Base-by-base conservation (phyloP, 2,888 invertebrate species). In the Lathronympha strigana region DNA sequence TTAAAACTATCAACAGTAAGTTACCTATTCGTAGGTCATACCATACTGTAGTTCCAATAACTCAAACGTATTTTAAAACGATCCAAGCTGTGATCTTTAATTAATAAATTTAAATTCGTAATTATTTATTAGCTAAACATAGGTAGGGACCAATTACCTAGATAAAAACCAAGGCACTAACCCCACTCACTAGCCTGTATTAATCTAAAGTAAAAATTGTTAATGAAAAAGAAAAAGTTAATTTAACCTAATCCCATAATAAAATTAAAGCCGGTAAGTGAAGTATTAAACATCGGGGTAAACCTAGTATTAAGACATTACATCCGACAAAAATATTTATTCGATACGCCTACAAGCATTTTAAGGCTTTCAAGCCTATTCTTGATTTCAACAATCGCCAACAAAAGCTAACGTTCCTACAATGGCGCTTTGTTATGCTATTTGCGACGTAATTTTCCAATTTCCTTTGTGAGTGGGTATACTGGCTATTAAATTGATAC, bases 401-500 rank as follows among this genome's bases (percentile, higher is more conserved):
- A 62, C 36, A 60, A 53, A 60, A 50, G 64, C 45, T 36, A 49
- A 63, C 50, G 51, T 28, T 21, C 25, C 11, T 28, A 53, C 64
- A 64, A 47, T 15, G 19, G 51, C 21, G 36, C 58, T 28, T 64
- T 64, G 64, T 64, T 8, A 6, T 28, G 58, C 15, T 45, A 58
- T 64, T 63, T 64, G 51, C 36, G 64, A 47, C 23, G 51, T 60
- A 45, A 60, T 64, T 64, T 64, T 45, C 64, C 64, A 64, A 64
- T 64, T 64, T 64, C 64, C 64, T 64, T 28, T 51, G 15, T 4
- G 15, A 40, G 43, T 31, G 4, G 43, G 33, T 45, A 50, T 36
- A 40, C 40, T 31, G 4, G 43, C 25, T 45, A 50, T 36, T 58
- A 58, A 64, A 60, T 58, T 64, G 64, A 60, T 36, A 64, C 64